Evolutionary conservation across 23 tunicate genomes (phyloP).

Genomic region (Aplidium turbinatum): DNA sequence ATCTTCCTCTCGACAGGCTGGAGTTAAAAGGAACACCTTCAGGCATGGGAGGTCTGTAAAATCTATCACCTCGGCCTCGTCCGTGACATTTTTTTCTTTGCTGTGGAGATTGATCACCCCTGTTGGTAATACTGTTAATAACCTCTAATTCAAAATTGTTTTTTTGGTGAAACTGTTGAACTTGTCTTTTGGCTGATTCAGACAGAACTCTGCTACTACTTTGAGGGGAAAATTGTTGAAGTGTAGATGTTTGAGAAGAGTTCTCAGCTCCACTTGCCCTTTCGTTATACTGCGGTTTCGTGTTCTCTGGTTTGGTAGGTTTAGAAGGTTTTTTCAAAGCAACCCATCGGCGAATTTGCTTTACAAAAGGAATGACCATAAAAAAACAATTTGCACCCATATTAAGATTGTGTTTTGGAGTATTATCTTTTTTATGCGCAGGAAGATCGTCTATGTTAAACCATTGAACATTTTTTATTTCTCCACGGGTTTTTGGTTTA

Average conservation of each 20-base stretch:
- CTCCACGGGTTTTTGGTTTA: constrained; percentile 80
- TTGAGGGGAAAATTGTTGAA: neutral
- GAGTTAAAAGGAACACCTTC: neutral
- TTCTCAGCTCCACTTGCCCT: too few species aligned
- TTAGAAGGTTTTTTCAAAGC: constrained; percentile 38
- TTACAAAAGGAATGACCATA: constrained; percentile 96
- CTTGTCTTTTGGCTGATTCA: constrained; percentile 30
- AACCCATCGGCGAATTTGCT: constrained; percentile 75
- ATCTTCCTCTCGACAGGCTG: constrained; percentile 5
- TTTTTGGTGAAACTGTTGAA: constrained; percentile 20
- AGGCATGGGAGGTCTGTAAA: constrained; percentile 9
- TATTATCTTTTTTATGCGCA: constrained; percentile 79
- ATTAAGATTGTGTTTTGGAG: constrained; percentile 67
- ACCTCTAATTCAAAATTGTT: constrained; percentile 50
- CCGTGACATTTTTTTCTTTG: constrained; percentile 17
- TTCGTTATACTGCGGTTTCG: too few species aligned
- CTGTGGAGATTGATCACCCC: constrained; percentile 9
- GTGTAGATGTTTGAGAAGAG: too few species aligned
- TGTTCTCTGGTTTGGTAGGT: too few species aligned
- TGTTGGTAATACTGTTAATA: constrained; percentile 24
- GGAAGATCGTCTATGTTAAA: constrained; percentile 81
- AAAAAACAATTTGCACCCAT: constrained; percentile 90
- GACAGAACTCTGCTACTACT: neutral
- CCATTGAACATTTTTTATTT: constrained; percentile 88
- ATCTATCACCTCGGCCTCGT: constrained; percentile 61